phyloP scores from a whole-genome alignment of 2,113 vertebrate species.

The Eonycteris spelaea region DNA sequence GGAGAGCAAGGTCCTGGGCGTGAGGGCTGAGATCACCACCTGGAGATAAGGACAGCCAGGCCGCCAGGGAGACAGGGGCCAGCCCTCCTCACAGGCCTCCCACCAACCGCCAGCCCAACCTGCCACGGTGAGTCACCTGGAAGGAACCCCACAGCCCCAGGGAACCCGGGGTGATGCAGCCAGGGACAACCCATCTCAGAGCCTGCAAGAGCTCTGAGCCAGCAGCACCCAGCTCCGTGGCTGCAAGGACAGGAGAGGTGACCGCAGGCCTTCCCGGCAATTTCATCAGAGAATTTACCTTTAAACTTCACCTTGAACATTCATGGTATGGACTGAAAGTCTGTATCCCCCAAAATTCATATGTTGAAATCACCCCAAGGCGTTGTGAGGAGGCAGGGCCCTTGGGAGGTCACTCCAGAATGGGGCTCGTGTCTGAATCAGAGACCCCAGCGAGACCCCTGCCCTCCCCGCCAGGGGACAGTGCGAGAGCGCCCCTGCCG shows the following conservation, averaged over 20 bases:
- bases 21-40: not conserved
- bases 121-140: not conserved
- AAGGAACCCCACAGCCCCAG: not conserved
- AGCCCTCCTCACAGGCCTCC: not conserved
- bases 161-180: rapidly evolving
- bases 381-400: not conserved
- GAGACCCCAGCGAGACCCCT: not conserved
- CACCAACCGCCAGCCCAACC: not conserved
- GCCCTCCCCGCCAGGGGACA: too few species aligned
- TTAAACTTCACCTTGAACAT: not conserved
- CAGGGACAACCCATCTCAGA: not conserved
- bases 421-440: not conserved
- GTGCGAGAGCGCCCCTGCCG: rapidly evolving
- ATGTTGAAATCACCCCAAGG: not conserved
- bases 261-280: not conserved
- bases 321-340: not conserved
- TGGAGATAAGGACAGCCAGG: not conserved
- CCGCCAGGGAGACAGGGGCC: not conserved
- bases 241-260: rapidly evolving
- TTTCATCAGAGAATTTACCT: not conserved
- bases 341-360: not conserved
- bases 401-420: not conserved
- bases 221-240: not conserved
- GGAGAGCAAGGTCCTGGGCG: too few species aligned
- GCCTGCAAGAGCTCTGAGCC: not conserved